Evolutionary conservation across 1,140 invertebrate species (phyloP), one percentile per base, ranked within the genome.

Genomic region (Pantala flavescens): DNA sequence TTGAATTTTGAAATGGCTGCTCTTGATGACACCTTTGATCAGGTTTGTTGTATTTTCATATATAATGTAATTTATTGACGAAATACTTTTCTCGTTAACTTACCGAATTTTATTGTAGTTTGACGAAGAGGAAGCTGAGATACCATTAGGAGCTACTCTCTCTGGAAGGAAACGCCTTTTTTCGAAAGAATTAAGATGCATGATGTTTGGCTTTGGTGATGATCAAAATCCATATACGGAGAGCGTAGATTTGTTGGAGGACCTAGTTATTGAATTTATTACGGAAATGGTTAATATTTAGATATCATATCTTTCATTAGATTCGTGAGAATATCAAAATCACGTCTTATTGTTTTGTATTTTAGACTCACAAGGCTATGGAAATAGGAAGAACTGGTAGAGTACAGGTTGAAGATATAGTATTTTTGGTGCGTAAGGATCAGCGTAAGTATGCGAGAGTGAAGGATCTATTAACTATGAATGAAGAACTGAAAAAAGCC

Each of bases 201-300:
- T 99, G 97, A 98, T 99, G 95, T 99, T 97, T 84, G 98, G 98
- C 0, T 99, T 99, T 87, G 98, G 98, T n/a, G 98, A 99, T 85
- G 97, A 99, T 83, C 93, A 97, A 82, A 98, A 99, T 86, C 97
- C 98, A 0, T 99, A 98, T 80, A 98, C 97, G 24, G 97, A 99
- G 85, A 98, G 96, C 82, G 97, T 99, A 0, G 98, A 99, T 81
- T 86, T 98, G 63, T 85, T 99, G 16, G 98, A 99, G 86, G 96
- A 99, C 85, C 84, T 99, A 28, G 97, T 99, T 0, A 96, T 99
- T 77, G 96, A 99, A 85, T 99, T 96, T 83, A 97, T 99, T 24
- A 95, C 93, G 7, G 95, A 98, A 86, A 97, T 94, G 85, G 93
- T 94, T 86, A 82, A 82, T 78, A 55, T 71, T 76, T 74, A 73